Evolutionary conservation across 2,113 vertebrate species (phyloP), one percentile per base, ranked within the genome.

Genomic region (Microcebus tavaratra): DNA sequence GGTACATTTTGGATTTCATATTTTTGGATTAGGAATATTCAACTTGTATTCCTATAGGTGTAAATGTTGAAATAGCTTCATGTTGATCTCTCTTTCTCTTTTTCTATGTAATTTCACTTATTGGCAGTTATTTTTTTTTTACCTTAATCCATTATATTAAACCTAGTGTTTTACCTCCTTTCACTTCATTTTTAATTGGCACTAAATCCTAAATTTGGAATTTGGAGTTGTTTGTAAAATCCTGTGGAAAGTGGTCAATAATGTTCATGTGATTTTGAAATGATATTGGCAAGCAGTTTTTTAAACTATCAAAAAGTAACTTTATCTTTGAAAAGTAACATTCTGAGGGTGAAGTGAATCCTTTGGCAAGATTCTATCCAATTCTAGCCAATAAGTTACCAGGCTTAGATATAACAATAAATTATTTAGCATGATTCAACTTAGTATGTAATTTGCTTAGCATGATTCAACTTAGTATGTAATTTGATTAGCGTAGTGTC

Each of bases 221-320:
- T 36, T 72, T 91, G 39, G 65, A 88, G 10, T 10, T 86, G n/a
- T 91, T 91, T 73, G 27, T 57, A 92, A 87, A 95, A 78, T 94
- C 31, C 34, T 87, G 1, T 83, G 57, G 85, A 88, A 94, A 89
- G 25, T 63, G 8, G 39, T 68, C 25, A 84, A 11, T 80, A 81
- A 94, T 63, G 59, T 91, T 90, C 78, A 45, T 82, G 27, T 48
- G 63, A 65, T 91, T 95, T 31, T 89, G 57, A 94, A 96, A 86
- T 76, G 84, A 14, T 88, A 72, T 42, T 91, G 36, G 45, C 15
- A 70, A 34, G 36, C 18, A 23, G 12, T 93, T 96, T 96, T 97
- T 70, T 53, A 89, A 93, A 67, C 45, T 76, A 55, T 95, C 21
- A 31, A 80, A 85, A 90, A 39, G 29, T 79, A 92, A 90, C 55